phyloP scores from a whole-genome alignment of 2,797 vertebrate genomes.

The Pygocentrus nattereri region DNA sequence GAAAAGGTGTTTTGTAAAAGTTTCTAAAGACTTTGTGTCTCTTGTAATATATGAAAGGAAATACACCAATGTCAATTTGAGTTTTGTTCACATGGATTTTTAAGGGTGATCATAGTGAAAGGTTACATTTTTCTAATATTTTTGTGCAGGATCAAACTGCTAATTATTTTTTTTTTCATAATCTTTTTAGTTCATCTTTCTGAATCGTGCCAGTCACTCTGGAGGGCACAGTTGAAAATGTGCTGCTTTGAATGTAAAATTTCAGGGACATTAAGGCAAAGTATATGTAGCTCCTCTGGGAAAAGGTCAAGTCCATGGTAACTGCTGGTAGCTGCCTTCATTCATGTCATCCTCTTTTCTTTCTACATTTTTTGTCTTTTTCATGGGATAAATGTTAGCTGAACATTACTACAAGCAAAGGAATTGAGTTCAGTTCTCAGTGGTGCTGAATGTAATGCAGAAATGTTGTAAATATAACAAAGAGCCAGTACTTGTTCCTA shows the following conservation, averaged over 20 bases:
- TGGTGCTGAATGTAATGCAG: background rate
- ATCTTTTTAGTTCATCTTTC: background rate
- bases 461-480: background rate
- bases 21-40: background rate
- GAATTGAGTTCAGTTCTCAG: background rate
- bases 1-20: background rate
- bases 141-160: background rate
- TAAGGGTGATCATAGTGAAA: too few species aligned
- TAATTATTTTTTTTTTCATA: background rate
- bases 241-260: constrained; percentile 17
- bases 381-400: constrained; percentile 53
- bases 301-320: constrained; percentile 70
- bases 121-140: background rate
- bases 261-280: constrained; percentile 34
- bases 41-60: too few species aligned
- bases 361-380: constrained; percentile 32
- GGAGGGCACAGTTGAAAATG: background rate
- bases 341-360: constrained; percentile 38
- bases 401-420: constrained; percentile 13
- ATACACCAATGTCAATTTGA: background rate
- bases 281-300: constrained; percentile 37
- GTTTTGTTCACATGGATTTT: background rate
- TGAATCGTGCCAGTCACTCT: constrained; percentile 5
- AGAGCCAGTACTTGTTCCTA: background rate
- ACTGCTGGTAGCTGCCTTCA: constrained; percentile 55